phyloP scores from a whole-genome alignment of 2,797 vertebrate species.

The Aselliscus stoliczkanus region DNA sequence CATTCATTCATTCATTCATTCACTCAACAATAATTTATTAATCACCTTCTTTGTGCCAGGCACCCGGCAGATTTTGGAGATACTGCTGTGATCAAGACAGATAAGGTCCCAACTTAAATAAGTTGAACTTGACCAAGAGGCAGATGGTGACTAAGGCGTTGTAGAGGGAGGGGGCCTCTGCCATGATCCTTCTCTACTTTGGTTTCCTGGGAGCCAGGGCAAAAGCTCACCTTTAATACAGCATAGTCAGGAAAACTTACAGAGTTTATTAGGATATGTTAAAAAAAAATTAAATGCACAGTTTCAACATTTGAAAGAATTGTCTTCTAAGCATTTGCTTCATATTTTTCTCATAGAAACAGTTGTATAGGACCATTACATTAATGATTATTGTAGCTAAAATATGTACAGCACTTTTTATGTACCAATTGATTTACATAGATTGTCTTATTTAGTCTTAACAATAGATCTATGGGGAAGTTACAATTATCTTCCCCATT shows the following conservation, averaged over 20 bases:
- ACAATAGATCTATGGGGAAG: neutral
- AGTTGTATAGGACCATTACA: neutral
- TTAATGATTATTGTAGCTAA: neutral
- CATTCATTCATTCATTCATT: neutral
- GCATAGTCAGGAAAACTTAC: neutral
- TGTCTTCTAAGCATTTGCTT: neutral
- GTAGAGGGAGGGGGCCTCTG: fast-evolving
- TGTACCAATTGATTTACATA: neutral
- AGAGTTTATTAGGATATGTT: neutral
- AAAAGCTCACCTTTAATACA: neutral
- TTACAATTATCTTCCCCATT: neutral
- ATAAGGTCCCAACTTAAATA: neutral
- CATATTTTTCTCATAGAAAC: neutral
- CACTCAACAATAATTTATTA: neutral
- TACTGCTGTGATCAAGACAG: neutral
- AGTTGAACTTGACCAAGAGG: neutral
- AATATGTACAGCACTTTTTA: neutral
- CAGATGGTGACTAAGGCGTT: too few relatives aligned
- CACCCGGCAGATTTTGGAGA: neutral
- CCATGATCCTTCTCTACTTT: neutral
- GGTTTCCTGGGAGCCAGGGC: neutral
- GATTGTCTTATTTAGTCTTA: neutral
- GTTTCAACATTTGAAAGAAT: neutral
- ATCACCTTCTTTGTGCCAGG: neutral
- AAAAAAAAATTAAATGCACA: neutral